Percentiles rank a stretch among this genome's conserved stretches.
Conservation (phyloP, 2,113 vertebrate genomes). For the Chelonoidis abingdonii region DNA sequence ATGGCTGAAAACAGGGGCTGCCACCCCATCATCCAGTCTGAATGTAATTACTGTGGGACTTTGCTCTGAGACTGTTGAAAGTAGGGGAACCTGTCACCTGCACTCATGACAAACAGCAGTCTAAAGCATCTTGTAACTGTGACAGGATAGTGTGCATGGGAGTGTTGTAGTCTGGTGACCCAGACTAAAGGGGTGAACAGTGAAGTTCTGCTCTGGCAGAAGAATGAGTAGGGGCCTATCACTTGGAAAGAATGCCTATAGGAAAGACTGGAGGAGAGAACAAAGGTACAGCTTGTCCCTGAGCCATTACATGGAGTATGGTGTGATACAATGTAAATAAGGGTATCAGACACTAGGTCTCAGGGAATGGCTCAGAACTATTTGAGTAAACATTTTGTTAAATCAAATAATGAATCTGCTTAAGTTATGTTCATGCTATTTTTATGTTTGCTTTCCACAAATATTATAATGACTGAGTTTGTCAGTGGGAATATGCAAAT, state of each 20-base stretch:
- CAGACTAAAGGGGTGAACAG: accelerated
- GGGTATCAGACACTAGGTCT: not conserved
- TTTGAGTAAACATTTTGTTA: not conserved
- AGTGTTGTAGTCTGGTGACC: not conserved
- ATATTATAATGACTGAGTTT: not conserved
- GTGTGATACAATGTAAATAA: not conserved
- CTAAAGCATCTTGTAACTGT: not conserved
- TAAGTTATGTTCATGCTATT: not conserved
- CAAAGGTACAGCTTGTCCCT: not conserved
- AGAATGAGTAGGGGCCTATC: not conserved
- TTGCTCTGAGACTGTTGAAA: not conserved
- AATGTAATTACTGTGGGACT: not conserved
- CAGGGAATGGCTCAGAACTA: not conserved
- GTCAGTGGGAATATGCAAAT: not conserved
- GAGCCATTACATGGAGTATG: not conserved
- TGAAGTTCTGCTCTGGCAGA: not conserved
- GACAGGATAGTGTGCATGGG: not conserved
- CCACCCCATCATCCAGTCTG: not conserved
- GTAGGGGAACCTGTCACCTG: not conserved
- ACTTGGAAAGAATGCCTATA: not conserved
- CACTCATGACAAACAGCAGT: not conserved
- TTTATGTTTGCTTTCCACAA: not conserved
- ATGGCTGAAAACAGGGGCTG: not conserved
- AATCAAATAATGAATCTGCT: not conserved
- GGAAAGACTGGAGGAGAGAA: not conserved